phyloP scores from a whole-genome alignment of 2,113 vertebrate genomes.

The Columbina picui region DNA sequence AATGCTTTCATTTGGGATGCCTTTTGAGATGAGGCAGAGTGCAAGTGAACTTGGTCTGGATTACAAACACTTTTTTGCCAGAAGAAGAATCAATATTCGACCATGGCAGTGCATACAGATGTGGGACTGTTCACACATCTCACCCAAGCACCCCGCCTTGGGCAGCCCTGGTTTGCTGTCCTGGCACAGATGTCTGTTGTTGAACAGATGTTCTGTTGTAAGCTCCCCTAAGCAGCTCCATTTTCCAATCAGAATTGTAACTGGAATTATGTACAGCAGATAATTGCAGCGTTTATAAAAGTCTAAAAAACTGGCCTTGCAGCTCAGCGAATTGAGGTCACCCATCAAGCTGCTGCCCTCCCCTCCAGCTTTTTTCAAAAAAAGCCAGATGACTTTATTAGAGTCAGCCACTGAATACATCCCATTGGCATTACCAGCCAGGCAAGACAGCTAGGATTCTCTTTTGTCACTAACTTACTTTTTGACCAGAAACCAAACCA shows the following conservation, averaged over 20 bases:
- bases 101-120: neutral
- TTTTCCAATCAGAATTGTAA: constrained; percentile 75
- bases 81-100: neutral
- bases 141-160: neutral
- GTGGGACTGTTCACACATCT: neutral
- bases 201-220: constrained; percentile 72
- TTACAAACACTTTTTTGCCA: neutral
- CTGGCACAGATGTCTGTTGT: constrained; percentile 50
- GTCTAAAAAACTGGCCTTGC: constrained; percentile 31
- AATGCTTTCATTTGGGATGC: neutral
- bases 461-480: constrained; percentile 18
- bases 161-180: constrained; percentile 6
- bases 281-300: constrained; percentile 62
- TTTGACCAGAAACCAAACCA: constrained; percentile 47
- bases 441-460: constrained; percentile 36
- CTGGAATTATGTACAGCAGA: constrained; percentile 66
- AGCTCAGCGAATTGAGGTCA: constrained; percentile 59
- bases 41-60: neutral
- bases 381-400: constrained; percentile 39
- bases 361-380: neutral
- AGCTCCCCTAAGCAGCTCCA: constrained; percentile 70
- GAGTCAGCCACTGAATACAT: neutral
- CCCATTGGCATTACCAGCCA: constrained; percentile 9
- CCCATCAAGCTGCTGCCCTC: constrained; percentile 27
- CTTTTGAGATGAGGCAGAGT: neutral